Evolutionary conservation across 2,113 vertebrate species (phyloP), one percentile per base, ranked within the genome.

Genomic region (Microcebus tavaratra): DNA sequence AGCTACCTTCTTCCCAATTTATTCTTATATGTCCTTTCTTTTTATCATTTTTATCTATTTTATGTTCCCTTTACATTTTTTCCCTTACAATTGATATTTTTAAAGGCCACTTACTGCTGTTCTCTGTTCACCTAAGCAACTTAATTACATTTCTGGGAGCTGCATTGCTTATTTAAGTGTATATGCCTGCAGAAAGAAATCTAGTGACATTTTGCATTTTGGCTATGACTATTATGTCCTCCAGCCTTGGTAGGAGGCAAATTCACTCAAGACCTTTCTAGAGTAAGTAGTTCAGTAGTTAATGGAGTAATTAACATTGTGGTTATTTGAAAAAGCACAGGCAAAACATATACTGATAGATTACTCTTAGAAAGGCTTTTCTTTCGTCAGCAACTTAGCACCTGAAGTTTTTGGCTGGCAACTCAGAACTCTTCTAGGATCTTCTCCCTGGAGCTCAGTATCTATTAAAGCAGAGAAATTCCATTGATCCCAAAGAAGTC

Each of bases 71-170:
- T 94, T 87, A 88, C 34, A 42, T 93, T 94, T 97, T 31, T 31
- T 21, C 21, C 53, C 31, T 95, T 67, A 73, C 68, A 91, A 91
- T 0, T 87, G 95, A 87, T 96, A 93, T 87, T 94, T 97, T 82
- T 61, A 95, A 96, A 97, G 91, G 89, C 86, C 80, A 93, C 39
- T 87, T 86, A 91, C 39, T 75, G 50, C 91, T 67, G 15, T 65
- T 94, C 61, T 94, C 72, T 63, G 6, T 84, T 97, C 91, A 92
- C 86, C 78, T 94, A 93, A 80, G 68, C 70, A 95, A 95, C 70
- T 94, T 94, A 96, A 97, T 98, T 96, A 96, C 72, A 83, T 94
- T 97, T 96, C 94, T 97, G 68, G 65, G 79, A 83, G 39, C 39
- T 89, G 15, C 79, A 31, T 87, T 91, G 68, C 86, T 95, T 94